A percentile compares a stretch with the other conserved stretches of the same genome.
phyloP scores from a whole-genome alignment of 2,888 invertebrate genomes.

The Rhimphoctona megacephalus region DNA sequence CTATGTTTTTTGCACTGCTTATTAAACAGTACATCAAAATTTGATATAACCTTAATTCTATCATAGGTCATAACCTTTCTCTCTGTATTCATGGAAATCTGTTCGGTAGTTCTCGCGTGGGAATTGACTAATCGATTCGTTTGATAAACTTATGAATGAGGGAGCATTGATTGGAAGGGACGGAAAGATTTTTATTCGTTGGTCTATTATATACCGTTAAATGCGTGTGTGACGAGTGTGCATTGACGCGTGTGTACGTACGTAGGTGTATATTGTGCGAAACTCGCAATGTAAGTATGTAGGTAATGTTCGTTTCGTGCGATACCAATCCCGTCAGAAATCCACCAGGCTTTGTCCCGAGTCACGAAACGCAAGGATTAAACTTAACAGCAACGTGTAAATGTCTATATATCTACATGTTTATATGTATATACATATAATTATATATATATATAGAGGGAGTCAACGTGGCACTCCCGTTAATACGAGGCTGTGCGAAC shows the following conservation, averaged over 20 bases:
- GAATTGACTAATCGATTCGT: neutral
- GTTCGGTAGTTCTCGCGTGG: neutral
- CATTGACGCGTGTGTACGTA: neutral
- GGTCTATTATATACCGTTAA: neutral
- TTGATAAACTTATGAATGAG: neutral
- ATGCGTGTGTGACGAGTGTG: conserved; percentile 27
- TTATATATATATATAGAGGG: neutral
- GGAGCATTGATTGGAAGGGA: neutral
- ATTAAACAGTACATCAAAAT: too few species aligned
- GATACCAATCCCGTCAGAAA: conserved; percentile 84
- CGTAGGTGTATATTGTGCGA: conserved; percentile 34
- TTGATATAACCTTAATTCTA: neutral
- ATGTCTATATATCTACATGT: neutral
- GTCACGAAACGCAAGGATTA: conserved; percentile 85
- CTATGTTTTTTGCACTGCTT: too few species aligned
- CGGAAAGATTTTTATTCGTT: neutral
- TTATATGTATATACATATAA: conserved; percentile 14
- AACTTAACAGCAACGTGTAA: conserved; percentile 76
- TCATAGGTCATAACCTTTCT: neutral
- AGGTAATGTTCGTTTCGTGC: conserved; percentile 83
- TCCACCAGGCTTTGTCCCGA: conserved; percentile 84
- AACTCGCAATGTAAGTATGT: conserved; percentile 65
- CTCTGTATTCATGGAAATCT: neutral
- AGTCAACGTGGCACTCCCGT: conserved; percentile 37
- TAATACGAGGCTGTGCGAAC: conserved; percentile 70